Percentiles rank a stretch among this genome's conserved stretches.
Conservation (phyloP, 35 echinoderm and acorn worm genomes). For the Apostichopus japonicus region DNA sequence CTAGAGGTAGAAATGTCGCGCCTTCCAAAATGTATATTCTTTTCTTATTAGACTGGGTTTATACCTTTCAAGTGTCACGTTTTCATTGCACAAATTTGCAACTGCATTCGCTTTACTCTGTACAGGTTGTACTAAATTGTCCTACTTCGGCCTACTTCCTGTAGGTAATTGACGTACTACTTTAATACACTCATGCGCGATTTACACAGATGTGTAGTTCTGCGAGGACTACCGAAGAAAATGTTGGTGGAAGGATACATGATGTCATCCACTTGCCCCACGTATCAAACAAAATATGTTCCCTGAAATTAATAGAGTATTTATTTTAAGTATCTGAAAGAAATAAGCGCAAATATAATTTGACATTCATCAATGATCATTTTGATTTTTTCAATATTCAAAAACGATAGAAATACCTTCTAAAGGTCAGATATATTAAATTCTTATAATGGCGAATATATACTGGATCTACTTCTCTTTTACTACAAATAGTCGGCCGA, state of each 20-base stretch:
- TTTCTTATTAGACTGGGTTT: too few species aligned
- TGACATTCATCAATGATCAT: background rate
- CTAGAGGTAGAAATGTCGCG: too few species aligned
- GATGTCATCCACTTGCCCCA: background rate
- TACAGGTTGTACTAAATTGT: background rate
- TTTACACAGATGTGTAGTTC: too few species aligned
- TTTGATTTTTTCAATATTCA: background rate
- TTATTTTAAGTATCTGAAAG: background rate
- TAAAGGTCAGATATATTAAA: background rate
- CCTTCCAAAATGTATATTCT: too few species aligned
- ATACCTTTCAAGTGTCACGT: too few species aligned
- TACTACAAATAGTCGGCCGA: constrained; percentile 54
- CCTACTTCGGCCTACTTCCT: background rate
- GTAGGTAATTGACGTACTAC: background rate
- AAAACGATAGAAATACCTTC: background rate
- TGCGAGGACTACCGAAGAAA: background rate
- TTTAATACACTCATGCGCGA: background rate
- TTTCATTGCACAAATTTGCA: too few species aligned
- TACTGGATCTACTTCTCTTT: constrained; percentile 42
- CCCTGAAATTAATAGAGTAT: background rate
- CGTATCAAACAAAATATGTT: constrained; percentile 26
- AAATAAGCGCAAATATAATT: too few species aligned
- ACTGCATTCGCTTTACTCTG: too few species aligned
- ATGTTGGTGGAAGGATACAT: constrained; percentile 13
- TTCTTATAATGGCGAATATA: background rate